A percentile compares a stretch with the other conserved stretches of the same genome.
phyloP scores from a whole-genome alignment of 2,113 vertebrate genomes.

The Corythornis cristatus region DNA sequence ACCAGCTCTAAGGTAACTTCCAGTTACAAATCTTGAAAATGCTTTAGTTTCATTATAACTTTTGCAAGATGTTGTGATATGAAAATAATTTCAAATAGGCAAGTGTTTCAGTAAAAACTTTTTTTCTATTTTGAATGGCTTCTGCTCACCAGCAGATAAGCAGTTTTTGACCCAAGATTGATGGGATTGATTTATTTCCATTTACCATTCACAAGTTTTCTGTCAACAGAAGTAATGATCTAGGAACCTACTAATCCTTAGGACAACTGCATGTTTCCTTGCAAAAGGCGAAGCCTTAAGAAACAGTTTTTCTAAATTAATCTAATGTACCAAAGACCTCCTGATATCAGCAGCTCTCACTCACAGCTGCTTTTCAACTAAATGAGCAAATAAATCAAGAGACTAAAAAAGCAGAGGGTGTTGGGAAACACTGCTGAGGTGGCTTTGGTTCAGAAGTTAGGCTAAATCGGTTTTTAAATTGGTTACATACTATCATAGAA shows the following conservation, averaged over 20 bases:
- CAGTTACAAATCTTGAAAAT: not conserved
- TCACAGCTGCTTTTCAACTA: not conserved
- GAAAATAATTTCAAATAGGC: not conserved
- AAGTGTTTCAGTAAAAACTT: not conserved
- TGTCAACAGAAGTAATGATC: not conserved
- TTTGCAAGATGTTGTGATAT: not conserved
- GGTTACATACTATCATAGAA: not conserved
- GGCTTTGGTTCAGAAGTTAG: not conserved
- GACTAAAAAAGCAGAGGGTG: not conserved
- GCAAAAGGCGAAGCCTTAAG: not conserved
- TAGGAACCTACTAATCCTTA: not conserved
- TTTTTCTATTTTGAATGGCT: not conserved
- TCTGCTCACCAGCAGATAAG: not conserved
- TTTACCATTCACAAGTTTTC: not conserved
- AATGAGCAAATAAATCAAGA: not conserved
- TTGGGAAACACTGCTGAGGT: not conserved
- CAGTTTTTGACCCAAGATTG: not conserved
- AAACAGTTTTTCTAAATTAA: not conserved
- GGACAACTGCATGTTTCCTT: not conserved
- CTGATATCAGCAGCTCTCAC: not conserved
- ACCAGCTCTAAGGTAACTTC: not conserved
- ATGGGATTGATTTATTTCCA: not conserved
- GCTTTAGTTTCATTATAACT: not conserved
- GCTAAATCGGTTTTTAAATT: not conserved
- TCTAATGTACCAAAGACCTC: not conserved